phyloP scores from a whole-genome alignment of 2,113 vertebrate species.

The Channa maculata region DNA sequence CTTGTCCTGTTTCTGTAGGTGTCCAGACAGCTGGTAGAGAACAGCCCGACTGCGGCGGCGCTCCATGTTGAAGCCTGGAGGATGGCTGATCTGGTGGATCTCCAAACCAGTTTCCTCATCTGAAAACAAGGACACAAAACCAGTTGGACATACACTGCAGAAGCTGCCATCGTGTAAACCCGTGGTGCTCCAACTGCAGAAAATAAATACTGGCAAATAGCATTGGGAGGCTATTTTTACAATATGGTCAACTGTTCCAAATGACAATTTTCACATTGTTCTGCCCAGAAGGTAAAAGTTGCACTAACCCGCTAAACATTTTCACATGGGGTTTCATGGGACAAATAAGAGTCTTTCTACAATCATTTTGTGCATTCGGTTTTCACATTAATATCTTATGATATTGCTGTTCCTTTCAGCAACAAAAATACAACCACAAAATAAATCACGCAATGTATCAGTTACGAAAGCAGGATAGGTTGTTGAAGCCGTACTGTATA shows the following conservation, averaged over 20 bases:
- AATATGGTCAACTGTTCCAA: no score
- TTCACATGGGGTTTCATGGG: no score
- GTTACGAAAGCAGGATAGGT: not conserved
- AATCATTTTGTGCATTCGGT: no score
- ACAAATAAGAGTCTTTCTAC: no score
- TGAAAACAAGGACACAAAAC: constrained; percentile 28
- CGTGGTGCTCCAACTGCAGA: no score
- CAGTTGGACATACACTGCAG: not conserved
- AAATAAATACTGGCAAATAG: no score
- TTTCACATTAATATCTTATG: not conserved
- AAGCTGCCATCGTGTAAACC: no score
- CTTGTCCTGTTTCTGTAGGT: constrained; percentile 89
- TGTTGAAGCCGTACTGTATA: not conserved
- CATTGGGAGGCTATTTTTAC: no score
- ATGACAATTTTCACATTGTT: no score
- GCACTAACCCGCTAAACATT: no score
- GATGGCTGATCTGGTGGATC: constrained; percentile 79
- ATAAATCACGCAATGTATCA: not conserved
- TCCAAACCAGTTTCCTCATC: constrained; percentile 82
- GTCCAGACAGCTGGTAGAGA: constrained; percentile 87
- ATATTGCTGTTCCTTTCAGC: not conserved
- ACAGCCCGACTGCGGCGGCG: constrained; percentile 85
- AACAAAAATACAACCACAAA: not conserved
- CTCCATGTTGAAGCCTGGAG: constrained; percentile 80
- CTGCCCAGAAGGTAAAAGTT: no score